These are phyloP conservation scores for Cylindroiulus punctatus DNA, from an alignment of 2,888 invertebrate species.

Conservation along the genomic window DNA sequence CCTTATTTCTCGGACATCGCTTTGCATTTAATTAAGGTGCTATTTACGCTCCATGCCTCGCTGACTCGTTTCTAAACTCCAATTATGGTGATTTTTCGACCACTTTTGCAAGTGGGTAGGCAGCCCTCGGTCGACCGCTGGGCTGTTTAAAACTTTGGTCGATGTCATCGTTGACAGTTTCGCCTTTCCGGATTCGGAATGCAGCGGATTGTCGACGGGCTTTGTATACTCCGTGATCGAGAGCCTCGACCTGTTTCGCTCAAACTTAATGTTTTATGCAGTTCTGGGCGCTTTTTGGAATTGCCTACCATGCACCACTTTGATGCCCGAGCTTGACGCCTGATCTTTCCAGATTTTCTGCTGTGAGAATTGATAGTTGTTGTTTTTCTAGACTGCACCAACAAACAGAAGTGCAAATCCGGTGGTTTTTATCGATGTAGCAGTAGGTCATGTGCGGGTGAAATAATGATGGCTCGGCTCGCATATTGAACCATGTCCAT, in stretches of 20 bases:
- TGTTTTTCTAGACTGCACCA: background rate
- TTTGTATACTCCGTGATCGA: background rate
- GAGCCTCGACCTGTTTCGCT: background rate
- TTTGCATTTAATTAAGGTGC: slow-evolving; percentile 17
- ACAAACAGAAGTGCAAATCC: background rate
- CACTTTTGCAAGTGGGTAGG: background rate
- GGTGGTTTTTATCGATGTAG: background rate
- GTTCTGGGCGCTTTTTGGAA: background rate
- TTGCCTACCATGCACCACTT: background rate
- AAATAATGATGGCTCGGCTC: too few species aligned
- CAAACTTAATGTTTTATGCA: slow-evolving; percentile 40
- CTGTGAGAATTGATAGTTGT: background rate
- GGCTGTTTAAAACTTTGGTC: slow-evolving; percentile 26
- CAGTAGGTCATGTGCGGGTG: background rate
- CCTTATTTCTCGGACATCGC: slow-evolving; percentile 24
- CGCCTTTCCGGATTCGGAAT: background rate
- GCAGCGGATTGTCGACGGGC: background rate
- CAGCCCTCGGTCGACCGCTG: background rate
- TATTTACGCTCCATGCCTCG: slow-evolving; percentile 38
- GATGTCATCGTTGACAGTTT: slow-evolving; percentile 22
- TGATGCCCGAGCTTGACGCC: background rate
- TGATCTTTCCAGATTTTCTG: background rate
- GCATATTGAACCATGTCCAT: too few species aligned
- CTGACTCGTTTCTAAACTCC: background rate
- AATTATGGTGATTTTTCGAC: slow-evolving; percentile 18